Percentiles rank a stretch among this genome's conserved stretches.
phyloP scores from a whole-genome alignment of 2,113 vertebrate genomes.

The Gnathonemus longibarbis region DNA sequence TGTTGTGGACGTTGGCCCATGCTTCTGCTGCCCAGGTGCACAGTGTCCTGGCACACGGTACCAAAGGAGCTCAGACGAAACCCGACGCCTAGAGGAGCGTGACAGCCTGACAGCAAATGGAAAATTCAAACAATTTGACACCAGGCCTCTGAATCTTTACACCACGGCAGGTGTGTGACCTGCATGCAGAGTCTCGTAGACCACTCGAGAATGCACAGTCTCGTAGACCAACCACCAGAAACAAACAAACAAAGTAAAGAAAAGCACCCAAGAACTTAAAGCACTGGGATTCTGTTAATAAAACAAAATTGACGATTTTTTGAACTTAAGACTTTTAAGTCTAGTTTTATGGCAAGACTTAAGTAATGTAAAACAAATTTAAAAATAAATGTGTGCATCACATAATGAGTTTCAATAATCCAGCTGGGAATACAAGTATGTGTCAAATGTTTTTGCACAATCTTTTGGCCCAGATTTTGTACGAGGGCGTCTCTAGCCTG shows the following conservation, averaged over 20 bases:
- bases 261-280: background rate
- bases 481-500: constrained; percentile 6
- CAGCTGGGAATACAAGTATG: constrained; percentile 3
- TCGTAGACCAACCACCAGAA: background rate
- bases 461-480: constrained; percentile 5
- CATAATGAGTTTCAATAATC: background rate
- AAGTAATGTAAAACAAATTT: background rate
- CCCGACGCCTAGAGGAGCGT: background rate
- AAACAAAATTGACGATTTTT: background rate
- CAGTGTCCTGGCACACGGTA: background rate
- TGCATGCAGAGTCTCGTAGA: background rate
- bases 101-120: background rate
- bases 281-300: background rate
- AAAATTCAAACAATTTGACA: background rate
- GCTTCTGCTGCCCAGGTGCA: background rate
- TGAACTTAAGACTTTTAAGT: background rate
- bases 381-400: background rate
- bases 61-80: background rate
- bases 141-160: background rate
- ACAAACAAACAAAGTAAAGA: background rate
- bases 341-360: background rate
- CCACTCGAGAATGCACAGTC: background rate
- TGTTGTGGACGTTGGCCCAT: background rate
- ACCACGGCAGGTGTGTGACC: background rate
- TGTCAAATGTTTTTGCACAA: constrained; percentile 10